These are phyloP conservation scores for Phyllotreta striolata DNA, from an alignment of 2,888 invertebrate species.

Conservation along the genomic window DNA sequence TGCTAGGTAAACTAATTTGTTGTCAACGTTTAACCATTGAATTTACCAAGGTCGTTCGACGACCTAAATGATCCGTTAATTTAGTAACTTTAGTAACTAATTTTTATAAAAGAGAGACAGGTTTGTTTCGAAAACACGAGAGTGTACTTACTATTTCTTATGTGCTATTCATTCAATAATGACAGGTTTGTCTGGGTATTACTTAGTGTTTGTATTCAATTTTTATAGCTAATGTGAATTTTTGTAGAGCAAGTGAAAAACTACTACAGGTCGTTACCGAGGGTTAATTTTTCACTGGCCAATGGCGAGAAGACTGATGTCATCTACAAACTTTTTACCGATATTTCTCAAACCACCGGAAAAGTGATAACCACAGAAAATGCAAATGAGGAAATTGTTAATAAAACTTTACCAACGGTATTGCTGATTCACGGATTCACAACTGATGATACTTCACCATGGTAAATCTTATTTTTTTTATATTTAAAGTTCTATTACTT, in stretches of 20 bases:
- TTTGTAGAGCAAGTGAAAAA: constrained; percentile 23
- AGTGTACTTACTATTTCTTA: too few species aligned
- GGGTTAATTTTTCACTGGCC: constrained; percentile 48
- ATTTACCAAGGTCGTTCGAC: too few species aligned
- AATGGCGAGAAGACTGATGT: constrained; percentile 45
- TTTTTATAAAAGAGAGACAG: too few species aligned
- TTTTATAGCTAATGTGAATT: background rate
- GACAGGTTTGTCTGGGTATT: background rate
- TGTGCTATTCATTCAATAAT: too few species aligned
- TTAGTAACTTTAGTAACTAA: too few species aligned
- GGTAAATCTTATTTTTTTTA: constrained; percentile 41
- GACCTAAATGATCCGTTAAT: too few species aligned
- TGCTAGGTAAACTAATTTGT: too few species aligned
- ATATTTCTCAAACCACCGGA: constrained; percentile 33
- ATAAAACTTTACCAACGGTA: constrained; percentile 55
- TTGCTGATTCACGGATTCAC: constrained; percentile 64
- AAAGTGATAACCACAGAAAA: constrained; percentile 44
- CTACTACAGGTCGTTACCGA: constrained; percentile 36
- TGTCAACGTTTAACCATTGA: too few species aligned
- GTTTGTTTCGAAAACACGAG: too few species aligned
- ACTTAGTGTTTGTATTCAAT: background rate
- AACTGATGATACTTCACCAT: constrained; percentile 58
- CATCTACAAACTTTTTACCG: constrained; percentile 46
- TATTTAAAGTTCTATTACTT: constrained; percentile 32
- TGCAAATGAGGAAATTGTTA: constrained; percentile 27